Evolutionary conservation across 2,113 vertebrate genomes (phyloP).

Genomic region (Ochotona curzoniae): DNA sequence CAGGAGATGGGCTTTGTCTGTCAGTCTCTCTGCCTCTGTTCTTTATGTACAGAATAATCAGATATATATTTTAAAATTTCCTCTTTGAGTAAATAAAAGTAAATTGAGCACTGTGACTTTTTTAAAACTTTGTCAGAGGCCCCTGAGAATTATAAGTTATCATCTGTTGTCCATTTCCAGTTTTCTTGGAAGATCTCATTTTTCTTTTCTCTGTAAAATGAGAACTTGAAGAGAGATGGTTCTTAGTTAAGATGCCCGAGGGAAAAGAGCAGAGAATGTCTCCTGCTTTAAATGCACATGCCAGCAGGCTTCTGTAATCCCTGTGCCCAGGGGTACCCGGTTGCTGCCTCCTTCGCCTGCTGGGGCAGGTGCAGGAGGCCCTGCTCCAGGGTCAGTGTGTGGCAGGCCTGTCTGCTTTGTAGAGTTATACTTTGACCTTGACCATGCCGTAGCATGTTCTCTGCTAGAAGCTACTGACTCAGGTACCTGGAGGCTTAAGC

Average conservation of each 20-base stretch:
- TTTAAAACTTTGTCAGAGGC: neutral
- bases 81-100: neutral
- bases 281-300: slow-evolving; percentile 56
- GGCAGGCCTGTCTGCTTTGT: slow-evolving; percentile 77
- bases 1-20: too few species aligned
- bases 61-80: too few species aligned
- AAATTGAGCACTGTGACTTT: neutral
- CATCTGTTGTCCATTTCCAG: neutral
- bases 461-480: neutral
- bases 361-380: slow-evolving; percentile 75
- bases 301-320: neutral
- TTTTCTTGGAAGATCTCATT: neutral
- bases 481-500: neutral
- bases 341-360: slow-evolving; percentile 45
- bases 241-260: slow-evolving; percentile 18
- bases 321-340: slow-evolving; percentile 45
- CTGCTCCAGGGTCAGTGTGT: slow-evolving; percentile 74
- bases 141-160: neutral
- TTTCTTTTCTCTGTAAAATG: neutral
- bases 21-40: too few species aligned
- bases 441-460: slow-evolving; percentile 48
- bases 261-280: slow-evolving; percentile 43
- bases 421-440: slow-evolving; percentile 73
- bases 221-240: neutral
- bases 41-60: too few species aligned